phyloP scores from a whole-genome alignment of 2,797 vertebrate genomes.

The Neosilurus mollespiculum region DNA sequence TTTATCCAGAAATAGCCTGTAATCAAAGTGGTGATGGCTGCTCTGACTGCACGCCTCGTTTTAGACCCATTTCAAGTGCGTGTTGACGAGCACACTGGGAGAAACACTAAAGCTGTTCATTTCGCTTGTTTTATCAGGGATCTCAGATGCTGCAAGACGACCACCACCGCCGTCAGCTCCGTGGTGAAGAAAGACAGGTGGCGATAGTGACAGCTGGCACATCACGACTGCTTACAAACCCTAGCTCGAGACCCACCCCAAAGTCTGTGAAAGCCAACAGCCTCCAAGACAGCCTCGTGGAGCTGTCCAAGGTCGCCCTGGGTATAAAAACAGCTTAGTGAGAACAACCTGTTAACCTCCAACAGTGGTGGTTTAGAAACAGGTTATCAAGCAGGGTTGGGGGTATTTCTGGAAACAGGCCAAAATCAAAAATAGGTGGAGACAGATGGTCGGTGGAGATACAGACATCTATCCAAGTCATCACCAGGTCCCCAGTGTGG shows the following conservation, averaged over 20 bases:
- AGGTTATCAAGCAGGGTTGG: neutral
- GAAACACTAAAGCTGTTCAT: slow-evolving; percentile 9
- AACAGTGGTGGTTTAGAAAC: slow-evolving; percentile 2
- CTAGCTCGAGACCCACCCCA: slow-evolving; percentile 38
- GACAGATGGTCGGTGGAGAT: slow-evolving; percentile 4
- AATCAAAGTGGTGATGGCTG: slow-evolving; percentile 33
- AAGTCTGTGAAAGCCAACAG: slow-evolving; percentile 8
- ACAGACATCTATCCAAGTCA: slow-evolving; percentile 10
- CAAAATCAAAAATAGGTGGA: neutral
- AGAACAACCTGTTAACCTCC: slow-evolving; percentile 11
- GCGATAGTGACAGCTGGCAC: slow-evolving; percentile 51
- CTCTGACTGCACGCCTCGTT: slow-evolving; percentile 1
- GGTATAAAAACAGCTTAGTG: neutral
- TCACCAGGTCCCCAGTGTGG: slow-evolving; percentile 19
- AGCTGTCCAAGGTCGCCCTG: neutral
- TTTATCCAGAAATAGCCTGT: slow-evolving; percentile 15
- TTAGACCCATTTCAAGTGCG: neutral
- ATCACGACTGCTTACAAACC: slow-evolving; percentile 45
- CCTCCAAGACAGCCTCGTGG: slow-evolving; percentile 6
- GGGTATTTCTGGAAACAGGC: neutral
- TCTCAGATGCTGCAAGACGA: slow-evolving; percentile 22
- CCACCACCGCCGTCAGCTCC: slow-evolving; percentile 28
- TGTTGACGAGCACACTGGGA: neutral
- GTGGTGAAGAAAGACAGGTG: slow-evolving; percentile 43
- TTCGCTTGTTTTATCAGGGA: slow-evolving; percentile 15